Evolutionary conservation across 2,888 invertebrate genomes (phyloP).

Genomic region (Eubasilissa splendida): DNA sequence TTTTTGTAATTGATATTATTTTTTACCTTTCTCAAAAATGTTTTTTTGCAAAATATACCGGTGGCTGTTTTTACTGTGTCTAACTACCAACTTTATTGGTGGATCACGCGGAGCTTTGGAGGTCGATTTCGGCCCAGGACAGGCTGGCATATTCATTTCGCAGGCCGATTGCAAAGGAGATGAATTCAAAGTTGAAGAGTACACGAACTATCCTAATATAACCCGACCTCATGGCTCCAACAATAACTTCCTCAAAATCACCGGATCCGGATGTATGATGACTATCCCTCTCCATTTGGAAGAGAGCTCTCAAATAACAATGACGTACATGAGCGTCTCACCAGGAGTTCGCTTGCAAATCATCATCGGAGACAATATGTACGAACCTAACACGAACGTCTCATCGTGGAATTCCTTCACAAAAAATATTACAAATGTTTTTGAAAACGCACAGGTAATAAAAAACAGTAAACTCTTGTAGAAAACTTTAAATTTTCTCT

Average conservation of each 20-base stretch:
- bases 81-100: no score
- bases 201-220: not conserved
- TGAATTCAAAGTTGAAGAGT: not conserved
- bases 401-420: constrained; percentile 16
- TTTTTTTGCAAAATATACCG: no score
- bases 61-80: no score
- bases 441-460: not conserved
- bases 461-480: no score
- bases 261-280: constrained; percentile 1
- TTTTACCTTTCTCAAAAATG: no score
- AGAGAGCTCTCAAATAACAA: not conserved
- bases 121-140: no score
- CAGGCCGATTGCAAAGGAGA: constrained; percentile 6
- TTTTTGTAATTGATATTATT: no score
- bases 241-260: not conserved
- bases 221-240: not conserved
- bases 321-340: not conserved
- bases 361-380: not conserved
- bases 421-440: not conserved
- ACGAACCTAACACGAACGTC: not conserved
- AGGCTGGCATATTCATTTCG: not conserved
- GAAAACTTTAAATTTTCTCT: no score
- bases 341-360: constrained; percentile 11
- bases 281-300: not conserved
- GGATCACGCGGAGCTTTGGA: no score